phyloP scores from a whole-genome alignment of 1,140 invertebrate genomes.

The Bombus pyrosoma region DNA sequence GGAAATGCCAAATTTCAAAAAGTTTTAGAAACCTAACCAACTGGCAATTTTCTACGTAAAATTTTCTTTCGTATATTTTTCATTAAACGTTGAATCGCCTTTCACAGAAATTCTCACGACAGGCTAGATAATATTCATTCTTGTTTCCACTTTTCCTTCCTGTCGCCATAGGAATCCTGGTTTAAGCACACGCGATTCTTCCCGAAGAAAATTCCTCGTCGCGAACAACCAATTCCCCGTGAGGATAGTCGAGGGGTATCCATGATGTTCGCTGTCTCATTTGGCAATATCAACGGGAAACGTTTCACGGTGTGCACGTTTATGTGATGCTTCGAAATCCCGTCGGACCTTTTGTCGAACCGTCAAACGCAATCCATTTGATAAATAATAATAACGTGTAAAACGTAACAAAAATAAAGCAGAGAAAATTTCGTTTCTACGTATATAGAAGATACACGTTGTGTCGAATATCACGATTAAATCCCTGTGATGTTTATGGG shows the following conservation, averaged over 20 bases:
- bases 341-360: neutral
- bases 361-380: neutral
- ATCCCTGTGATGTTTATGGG: neutral
- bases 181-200: neutral
- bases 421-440: neutral
- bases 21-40: neutral
- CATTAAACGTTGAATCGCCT: neutral
- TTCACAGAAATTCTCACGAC: neutral
- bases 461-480: neutral
- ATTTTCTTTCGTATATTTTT: neutral
- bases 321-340: neutral
- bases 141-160: conserved; percentile 14
- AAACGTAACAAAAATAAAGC: neutral
- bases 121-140: conserved; percentile 5
- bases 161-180: neutral
- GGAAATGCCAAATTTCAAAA: too few relatives aligned
- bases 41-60: too few relatives aligned
- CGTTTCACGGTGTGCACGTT: neutral
- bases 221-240: neutral
- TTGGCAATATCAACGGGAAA: neutral
- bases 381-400: neutral
- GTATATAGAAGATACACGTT: neutral
- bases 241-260: conserved; percentile 13
- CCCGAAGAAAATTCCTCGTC: neutral
- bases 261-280: conserved; percentile 43